phyloP scores from a whole-genome alignment of 2,888 invertebrate species.

The Uloborus plumipes region DNA sequence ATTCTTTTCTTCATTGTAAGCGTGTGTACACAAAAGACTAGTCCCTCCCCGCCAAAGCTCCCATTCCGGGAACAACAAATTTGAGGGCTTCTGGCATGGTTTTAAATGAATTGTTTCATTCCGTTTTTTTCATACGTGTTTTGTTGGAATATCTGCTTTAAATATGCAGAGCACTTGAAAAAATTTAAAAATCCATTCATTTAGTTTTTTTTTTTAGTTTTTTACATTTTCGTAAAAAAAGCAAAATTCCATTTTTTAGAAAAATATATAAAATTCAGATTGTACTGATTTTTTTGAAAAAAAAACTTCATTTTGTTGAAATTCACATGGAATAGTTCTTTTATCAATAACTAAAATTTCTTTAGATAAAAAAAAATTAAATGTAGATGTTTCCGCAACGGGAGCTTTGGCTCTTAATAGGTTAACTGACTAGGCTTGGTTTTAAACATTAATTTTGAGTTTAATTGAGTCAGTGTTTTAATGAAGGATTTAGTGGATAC shows the following conservation, averaged over 20 bases:
- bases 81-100: too few species aligned
- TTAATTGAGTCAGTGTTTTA: too few species aligned
- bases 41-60: neutral
- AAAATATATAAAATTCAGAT: too few species aligned
- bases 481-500: too few species aligned
- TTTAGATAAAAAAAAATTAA: neutral
- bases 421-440: too few species aligned
- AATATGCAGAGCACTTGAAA: neutral
- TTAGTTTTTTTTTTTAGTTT: neutral
- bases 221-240: neutral
- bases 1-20: neutral
- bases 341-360: neutral
- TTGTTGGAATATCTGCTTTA: too few species aligned
- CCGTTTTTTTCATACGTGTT: too few species aligned
- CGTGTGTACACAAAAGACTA: neutral
- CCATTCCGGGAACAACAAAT: neutral
- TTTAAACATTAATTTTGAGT: too few species aligned
- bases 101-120: too few species aligned
- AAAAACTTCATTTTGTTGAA: too few species aligned
- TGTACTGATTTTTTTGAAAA: too few species aligned
- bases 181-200: neutral
- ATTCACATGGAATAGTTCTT: neutral
- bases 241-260: neutral
- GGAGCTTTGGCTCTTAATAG: neutral
- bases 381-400: neutral